Evolutionary conservation across 2,113 vertebrate genomes (phyloP).

Genomic region (Macquaria australasica): DNA sequence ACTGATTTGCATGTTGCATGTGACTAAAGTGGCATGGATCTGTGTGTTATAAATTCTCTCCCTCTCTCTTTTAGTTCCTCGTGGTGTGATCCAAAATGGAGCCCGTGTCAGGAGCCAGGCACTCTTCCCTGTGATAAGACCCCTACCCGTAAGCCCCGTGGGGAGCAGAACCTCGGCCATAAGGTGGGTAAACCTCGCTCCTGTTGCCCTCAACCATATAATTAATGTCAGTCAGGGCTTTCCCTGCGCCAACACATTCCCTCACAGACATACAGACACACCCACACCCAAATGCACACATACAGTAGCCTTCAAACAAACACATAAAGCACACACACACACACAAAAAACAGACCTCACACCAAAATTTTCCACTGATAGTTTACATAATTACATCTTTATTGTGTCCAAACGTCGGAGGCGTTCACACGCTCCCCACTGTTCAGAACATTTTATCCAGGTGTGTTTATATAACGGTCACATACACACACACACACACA

Average conservation of each 20-base stretch:
- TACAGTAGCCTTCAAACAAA: conserved; percentile 13
- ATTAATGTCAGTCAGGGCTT: conserved; percentile 13
- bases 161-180: conserved; percentile 92
- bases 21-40: background rate
- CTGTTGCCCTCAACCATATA: background rate
- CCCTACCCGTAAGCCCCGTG: conserved; percentile 93
- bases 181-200: conserved; percentile 86
- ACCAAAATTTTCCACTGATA: conserved; percentile 51
- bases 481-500: conserved; percentile 23
- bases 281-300: conserved; percentile 6
- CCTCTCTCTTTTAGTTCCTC: conserved; percentile 87
- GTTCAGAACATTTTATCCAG: conserved; percentile 63
- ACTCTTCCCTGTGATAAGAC: conserved; percentile 94
- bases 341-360: conserved; percentile 14
- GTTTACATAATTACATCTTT: conserved; percentile 69
- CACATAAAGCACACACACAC: conserved; percentile 2
- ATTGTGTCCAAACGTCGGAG: conserved; percentile 55
- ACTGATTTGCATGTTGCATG: background rate
- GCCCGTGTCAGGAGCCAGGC: conserved; percentile 95
- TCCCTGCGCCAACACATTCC: conserved; percentile 24
- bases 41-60: conserved; percentile 13
- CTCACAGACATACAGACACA: conserved; percentile 31
- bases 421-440: conserved; percentile 34
- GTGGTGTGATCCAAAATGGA: conserved; percentile 97
- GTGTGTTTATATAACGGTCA: conserved; percentile 71